These are phyloP conservation scores for Euzetes globulus DNA, from an alignment of 2,888 invertebrate genomes.

Conservation along the genomic window DNA sequence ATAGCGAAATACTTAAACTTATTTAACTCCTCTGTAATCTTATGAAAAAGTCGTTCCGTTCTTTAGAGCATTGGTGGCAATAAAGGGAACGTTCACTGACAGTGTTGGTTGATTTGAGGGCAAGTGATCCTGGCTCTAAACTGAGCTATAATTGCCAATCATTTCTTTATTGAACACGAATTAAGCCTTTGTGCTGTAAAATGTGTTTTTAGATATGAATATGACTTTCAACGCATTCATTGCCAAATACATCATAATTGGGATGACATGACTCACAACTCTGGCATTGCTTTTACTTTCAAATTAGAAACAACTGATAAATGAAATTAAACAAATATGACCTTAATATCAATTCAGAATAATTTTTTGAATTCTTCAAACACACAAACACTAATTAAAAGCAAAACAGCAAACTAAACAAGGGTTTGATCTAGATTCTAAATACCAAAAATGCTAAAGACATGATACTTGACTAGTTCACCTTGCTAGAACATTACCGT, in stretches of 20 bases:
- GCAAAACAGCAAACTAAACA: too few relatives aligned
- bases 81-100: background rate
- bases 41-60: background rate
- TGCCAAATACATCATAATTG: background rate
- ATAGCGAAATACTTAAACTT: background rate
- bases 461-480: too few relatives aligned
- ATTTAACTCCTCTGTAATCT: background rate
- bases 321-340: too few relatives aligned
- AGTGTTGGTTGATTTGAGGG: too few relatives aligned
- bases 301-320: background rate
- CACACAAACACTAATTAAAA: too few relatives aligned
- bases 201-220: background rate
- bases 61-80: background rate
- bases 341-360: too few relatives aligned
- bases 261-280: background rate
- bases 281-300: background rate
- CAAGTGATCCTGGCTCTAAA: background rate
- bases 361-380: too few relatives aligned
- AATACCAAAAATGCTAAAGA: too few relatives aligned
- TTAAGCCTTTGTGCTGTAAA: background rate
- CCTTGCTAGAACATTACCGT: too few relatives aligned
- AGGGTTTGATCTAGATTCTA: too few relatives aligned
- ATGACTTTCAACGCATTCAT: background rate
- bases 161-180: background rate
- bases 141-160: background rate